phyloP scores from a whole-genome alignment of 1,140 invertebrate genomes.

The Nebria ingens region DNA sequence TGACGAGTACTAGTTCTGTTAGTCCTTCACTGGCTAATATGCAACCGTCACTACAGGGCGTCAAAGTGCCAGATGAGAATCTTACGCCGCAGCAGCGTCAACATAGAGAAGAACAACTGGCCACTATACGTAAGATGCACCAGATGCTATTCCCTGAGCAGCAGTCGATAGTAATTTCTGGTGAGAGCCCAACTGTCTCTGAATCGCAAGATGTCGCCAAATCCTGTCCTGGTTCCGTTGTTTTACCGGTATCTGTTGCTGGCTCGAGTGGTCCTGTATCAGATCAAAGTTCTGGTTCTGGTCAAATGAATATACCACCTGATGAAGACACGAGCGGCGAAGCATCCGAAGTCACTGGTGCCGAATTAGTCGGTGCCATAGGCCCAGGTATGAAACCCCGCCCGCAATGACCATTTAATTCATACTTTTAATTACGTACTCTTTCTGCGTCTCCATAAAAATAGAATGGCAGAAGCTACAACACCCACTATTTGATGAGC shows the following conservation, averaged over 20 bases:
- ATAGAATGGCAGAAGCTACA: conserved; percentile 87
- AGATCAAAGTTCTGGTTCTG: neutral
- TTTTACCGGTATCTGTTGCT: neutral
- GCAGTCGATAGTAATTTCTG: conserved; percentile 37
- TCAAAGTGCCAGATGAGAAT: conserved; percentile 92
- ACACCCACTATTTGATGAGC: conserved; percentile 68
- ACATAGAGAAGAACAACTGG: conserved; percentile 84
- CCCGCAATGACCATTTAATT: conserved; percentile 36
- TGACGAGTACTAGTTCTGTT: conserved; percentile 35
- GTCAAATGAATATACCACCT: neutral
- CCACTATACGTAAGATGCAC: conserved; percentile 85
- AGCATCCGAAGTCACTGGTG: neutral
- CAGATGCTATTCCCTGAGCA: conserved; percentile 82
- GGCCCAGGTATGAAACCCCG: conserved; percentile 25
- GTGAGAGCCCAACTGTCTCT: conserved; percentile 32
- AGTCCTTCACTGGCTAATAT: conserved; percentile 42
- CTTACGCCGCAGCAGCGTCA: conserved; percentile 91
- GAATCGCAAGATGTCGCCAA: conserved; percentile 10
- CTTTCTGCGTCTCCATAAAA: conserved; percentile 41
- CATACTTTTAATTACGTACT: conserved; percentile 2
- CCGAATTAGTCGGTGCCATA: neutral
- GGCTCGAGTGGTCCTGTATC: neutral
- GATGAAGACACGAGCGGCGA: neutral
- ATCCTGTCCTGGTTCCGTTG: conserved; percentile 13
- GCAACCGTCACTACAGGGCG: conserved; percentile 56